These are phyloP conservation scores for Montipora sp. DNA, from an alignment of 64 coral and sea anemone species.

Conservation along the genomic window DNA sequence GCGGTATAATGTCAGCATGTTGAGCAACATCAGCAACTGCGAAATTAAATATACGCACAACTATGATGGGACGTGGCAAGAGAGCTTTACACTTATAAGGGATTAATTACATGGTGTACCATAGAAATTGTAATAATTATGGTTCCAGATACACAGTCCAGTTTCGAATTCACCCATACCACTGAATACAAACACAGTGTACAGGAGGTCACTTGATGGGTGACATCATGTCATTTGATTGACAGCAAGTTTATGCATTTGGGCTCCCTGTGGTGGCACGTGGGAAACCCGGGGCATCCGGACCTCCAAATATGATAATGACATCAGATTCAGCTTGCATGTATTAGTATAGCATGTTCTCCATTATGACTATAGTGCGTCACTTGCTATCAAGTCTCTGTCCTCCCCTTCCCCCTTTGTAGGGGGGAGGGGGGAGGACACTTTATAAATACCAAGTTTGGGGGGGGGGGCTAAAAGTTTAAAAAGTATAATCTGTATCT, in stretches of 20 bases:
- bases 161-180: too few relatives aligned
- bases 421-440: too few relatives aligned
- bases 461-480: too few relatives aligned
- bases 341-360: neutral
- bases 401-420: too few relatives aligned
- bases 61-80: constrained; percentile 2
- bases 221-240: too few relatives aligned
- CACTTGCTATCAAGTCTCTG: too few relatives aligned
- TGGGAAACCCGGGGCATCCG: neutral
- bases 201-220: too few relatives aligned
- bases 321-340: neutral
- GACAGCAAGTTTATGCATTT: too few relatives aligned
- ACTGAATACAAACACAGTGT: too few relatives aligned
- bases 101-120: neutral
- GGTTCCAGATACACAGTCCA: neutral
- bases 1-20: neutral
- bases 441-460: too few relatives aligned
- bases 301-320: neutral
- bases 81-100: neutral
- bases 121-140: neutral
- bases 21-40: constrained; percentile 5
- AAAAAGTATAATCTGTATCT: too few relatives aligned
- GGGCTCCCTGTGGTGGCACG: neutral
- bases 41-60: constrained; percentile 9
- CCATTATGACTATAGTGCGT: neutral